Evolutionary conservation across 1,140 invertebrate species (phyloP), one percentile per base, ranked within the genome.

Genomic region (Drosophila bipectinata): DNA sequence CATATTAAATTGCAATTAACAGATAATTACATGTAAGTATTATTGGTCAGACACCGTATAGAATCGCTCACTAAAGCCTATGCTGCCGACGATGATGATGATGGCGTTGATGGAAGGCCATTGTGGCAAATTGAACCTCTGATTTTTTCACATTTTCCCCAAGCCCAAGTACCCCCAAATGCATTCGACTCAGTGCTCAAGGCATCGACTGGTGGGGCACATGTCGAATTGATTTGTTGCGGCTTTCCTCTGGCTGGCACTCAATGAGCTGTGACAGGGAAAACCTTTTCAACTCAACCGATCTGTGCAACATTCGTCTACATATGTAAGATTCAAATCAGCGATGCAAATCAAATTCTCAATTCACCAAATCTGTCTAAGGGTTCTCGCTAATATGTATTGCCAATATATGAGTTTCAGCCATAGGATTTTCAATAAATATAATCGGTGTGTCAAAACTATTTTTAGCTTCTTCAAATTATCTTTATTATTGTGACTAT

Each of bases 141-240:
- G 41, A 32, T 44, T 15, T 21, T 39, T 41, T 32, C 45, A 18
- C 6, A 24, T 57, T 57, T 57, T 57, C 6, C 21, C 9, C 39
- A 34, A 77, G 37, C 12, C 14, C 12, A 55, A 41, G 77, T 32
- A 44, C 15, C 53, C 39, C 55, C n/a, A 57, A 68, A 54, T 51
- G 41, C 55, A 66, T 61, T 69, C 52, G 56, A 39, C 21, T 32
- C 49, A 60, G 56, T 84, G 71, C 60, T 44, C 76, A 58, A 55
- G 39, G 69, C 47, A 49, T 15, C 24, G 57, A 7, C 52, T 48
- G 47, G 45, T 60, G 55, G 47, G 49, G 69, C 78, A 82, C 68
- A 77, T 83, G 79, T 88, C 83, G 88, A 79, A 88, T 83, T 69
- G 79, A 87, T 88, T 87, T 88, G 79, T 28, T 68, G 67, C 72